phyloP scores from a whole-genome alignment of 1,140 invertebrate species.

The Gyrodactylus salaris region DNA sequence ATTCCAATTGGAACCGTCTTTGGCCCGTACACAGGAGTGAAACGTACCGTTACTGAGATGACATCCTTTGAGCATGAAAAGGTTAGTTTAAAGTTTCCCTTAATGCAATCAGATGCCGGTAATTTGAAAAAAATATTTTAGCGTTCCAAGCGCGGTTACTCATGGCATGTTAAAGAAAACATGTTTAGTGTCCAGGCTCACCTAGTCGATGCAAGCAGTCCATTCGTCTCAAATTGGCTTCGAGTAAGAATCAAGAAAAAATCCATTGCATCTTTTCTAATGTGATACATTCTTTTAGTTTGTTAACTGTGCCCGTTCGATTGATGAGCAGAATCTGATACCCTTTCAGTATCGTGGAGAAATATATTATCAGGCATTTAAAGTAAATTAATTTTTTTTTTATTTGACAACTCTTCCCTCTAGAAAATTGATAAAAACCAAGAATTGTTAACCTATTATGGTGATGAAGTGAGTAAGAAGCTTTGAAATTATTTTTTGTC shows the following conservation, averaged over 20 bases:
- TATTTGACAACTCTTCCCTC: no score
- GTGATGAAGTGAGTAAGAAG: not conserved
- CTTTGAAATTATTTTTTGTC: not conserved
- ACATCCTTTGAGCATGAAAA: not conserved
- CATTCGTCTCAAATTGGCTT: not conserved
- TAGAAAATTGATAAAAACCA: not conserved
- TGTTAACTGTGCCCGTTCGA: not conserved
- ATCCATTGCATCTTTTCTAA: not conserved
- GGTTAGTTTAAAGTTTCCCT: not conserved
- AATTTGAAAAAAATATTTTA: not conserved
- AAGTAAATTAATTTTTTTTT: no score
- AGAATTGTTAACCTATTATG: not conserved
- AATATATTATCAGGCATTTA: not conserved
- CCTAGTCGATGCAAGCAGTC: not conserved
- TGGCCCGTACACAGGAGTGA: not conserved
- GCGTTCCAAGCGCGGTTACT: not conserved
- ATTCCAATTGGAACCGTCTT: not conserved
- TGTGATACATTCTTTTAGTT: not conserved
- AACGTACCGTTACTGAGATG: not conserved
- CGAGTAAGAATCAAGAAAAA: not conserved
- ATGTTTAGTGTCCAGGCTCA: not conserved
- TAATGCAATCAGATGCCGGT: not conserved
- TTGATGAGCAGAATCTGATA: not conserved
- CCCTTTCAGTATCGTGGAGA: not conserved
- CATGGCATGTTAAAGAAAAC: not conserved